A percentile compares a stretch with the other conserved stretches of the same genome.
Conservation (phyloP, 1,140 invertebrate genomes). For the Bombus pascuorum region DNA sequence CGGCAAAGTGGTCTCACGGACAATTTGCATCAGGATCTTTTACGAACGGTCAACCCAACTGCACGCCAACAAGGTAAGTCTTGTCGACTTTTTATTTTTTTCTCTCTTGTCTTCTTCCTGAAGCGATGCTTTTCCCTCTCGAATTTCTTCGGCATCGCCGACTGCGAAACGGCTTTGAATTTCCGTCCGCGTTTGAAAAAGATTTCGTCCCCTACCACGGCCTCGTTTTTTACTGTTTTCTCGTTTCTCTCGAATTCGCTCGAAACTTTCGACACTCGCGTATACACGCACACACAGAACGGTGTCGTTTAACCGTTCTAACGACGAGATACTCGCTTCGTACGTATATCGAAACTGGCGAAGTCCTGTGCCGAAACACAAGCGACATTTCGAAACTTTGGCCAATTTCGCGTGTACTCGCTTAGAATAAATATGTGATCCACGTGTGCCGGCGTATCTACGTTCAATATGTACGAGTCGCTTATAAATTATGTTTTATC, state of each 20-base stretch:
- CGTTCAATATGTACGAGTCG: conserved; percentile 6
- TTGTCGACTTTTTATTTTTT: conserved; percentile 13
- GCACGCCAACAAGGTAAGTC: conserved; percentile 78
- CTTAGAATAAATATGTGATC: conserved; percentile 32
- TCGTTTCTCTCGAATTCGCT: conserved; percentile 34
- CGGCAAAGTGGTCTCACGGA: conserved; percentile 72
- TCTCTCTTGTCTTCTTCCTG: not conserved
- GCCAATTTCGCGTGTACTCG: conserved; percentile 29
- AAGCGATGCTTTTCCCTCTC: not conserved
- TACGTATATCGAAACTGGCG: conserved; percentile 20
- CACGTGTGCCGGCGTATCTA: not conserved
- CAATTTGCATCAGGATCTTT: conserved; percentile 70
- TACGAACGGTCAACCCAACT: conserved; percentile 72
- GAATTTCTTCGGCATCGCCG: conserved; percentile 25
- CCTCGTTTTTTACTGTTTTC: conserved; percentile 32
- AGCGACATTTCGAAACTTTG: conserved; percentile 38
- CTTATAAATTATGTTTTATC: conserved; percentile 4
- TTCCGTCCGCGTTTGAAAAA: conserved; percentile 25
- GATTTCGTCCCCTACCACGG: not conserved
- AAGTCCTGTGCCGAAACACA: not conserved
- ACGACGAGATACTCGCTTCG: conserved; percentile 40
- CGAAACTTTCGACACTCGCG: conserved; percentile 48
- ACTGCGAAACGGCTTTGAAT: conserved; percentile 29
- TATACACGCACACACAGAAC: conserved; percentile 26
- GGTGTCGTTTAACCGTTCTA: conserved; percentile 54